Percentiles rank a stretch among this genome's conserved stretches.
phyloP scores from a whole-genome alignment of 2,113 vertebrate genomes.

The Noctilio leporinus region DNA sequence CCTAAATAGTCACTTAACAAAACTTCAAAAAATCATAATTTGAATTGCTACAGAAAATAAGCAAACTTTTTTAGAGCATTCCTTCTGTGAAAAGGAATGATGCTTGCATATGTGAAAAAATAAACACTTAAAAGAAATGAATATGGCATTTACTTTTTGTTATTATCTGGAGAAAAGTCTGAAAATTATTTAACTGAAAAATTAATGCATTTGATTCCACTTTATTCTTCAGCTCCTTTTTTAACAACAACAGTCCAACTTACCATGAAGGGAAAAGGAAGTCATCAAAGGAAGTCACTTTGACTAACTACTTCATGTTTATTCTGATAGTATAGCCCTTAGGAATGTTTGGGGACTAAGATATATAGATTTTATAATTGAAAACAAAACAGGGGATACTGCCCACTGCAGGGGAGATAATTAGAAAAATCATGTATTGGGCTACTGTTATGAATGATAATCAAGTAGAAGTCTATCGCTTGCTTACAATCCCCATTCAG shows the following conservation, averaged over 20 bases:
- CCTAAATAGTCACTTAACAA: neutral
- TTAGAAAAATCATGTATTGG: constrained; percentile 53
- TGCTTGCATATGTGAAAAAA: neutral
- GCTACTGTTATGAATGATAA: constrained; percentile 58
- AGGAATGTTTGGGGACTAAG: constrained; percentile 32
- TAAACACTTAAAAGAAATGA: neutral
- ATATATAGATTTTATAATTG: constrained; percentile 57
- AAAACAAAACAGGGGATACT: constrained; percentile 59
- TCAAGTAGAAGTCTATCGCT: constrained; percentile 47
- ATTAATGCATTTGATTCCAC: neutral
- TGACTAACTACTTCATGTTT: neutral
- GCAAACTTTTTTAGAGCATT: neutral
- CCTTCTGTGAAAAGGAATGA: neutral
- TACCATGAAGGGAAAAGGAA: neutral
- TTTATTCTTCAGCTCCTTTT: neutral
- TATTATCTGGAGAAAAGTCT: neutral
- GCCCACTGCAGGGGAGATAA: constrained; percentile 65
- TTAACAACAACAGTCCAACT: neutral
- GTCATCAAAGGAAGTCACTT: neutral
- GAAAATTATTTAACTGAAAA: constrained; percentile 9
- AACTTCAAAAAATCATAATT: neutral
- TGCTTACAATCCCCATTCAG: constrained; percentile 64
- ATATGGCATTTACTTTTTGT: neutral
- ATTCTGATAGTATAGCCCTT: constrained; percentile 21
- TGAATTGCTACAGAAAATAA: neutral